Base-by-base conservation (phyloP, 2,113 vertebrate species). In the Cebus imitator region DNA sequence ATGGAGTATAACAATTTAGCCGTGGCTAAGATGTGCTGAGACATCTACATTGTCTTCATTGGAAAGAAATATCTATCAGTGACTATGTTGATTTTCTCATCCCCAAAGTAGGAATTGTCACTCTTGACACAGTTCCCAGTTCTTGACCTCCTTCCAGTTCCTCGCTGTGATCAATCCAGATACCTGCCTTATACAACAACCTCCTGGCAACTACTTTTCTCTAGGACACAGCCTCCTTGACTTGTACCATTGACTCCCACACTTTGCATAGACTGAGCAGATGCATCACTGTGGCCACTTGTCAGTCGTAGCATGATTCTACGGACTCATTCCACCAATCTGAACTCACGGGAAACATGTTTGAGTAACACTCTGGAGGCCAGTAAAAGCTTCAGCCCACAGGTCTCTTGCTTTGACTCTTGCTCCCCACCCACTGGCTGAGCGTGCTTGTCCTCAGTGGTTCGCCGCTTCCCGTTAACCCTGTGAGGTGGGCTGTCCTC, bases 401-500 rank as follows among this genome's bases (percentile, higher is more conserved):
- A 37, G 17, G 43, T 30, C 14, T 50, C 52, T 80, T 16, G 50
- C 11, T n/a, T 32, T 17, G 6, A 37, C 1, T 58, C 80, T 73
- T 84, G 21, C 2, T 35, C 7, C 7, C 30, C 18, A 55, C 25
- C 32, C 61, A 4, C 9, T 27, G 35, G 43, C 48, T 57, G 40
- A 50, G 18, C 0, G 11, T 70, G 2, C 1, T 10, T 90, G 32
- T 37, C 32, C 40, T 7, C 16, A 35, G 32, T 37, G 7, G 6
- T 3, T 50, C 21, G 3, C 3, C 21, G 7, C 66, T 66, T 43
- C 30, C 32, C 40, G 14, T 37, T 13, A 43, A 57, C 11, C 37
- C n/a, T 25, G 5, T 7, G 6, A n/a, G 14, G 16, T 4, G 6
- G 30, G 35, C 1, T 58, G 1, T 40, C 9, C 8, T 58, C 37